A percentile compares a stretch with the other conserved stretches of the same genome.
These are phyloP conservation scores for Gadopsis marmoratus DNA, from an alignment of 2,797 vertebrate genomes.

Conservation along the genomic window DNA sequence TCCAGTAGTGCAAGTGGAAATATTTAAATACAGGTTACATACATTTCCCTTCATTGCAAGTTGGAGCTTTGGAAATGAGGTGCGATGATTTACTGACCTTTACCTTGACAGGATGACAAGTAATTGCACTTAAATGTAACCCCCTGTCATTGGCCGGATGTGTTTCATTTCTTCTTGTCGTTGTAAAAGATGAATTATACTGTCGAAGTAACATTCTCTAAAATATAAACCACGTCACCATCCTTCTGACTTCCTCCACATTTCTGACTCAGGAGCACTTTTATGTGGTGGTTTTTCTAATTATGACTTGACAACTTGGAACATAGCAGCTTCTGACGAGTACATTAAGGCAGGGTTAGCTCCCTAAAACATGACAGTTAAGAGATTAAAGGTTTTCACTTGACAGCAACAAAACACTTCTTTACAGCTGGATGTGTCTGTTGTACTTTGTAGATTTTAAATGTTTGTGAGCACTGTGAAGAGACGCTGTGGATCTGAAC, in stretches of 20 bases:
- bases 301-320: conserved; percentile 30
- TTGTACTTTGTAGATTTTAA: not conserved
- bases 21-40: not conserved
- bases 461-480: not conserved
- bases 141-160: not conserved
- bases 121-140: not conserved
- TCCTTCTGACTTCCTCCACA: conserved; percentile 1
- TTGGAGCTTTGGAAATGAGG: not conserved
- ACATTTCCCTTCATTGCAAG: not conserved
- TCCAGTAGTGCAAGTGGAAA: conserved; percentile 4
- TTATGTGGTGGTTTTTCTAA: conserved; percentile 16
- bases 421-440: not conserved
- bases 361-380: conserved; percentile 35
- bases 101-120: too few species aligned
- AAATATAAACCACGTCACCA: conserved; percentile 10
- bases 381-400: conserved; percentile 49
- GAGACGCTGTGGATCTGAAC: not conserved
- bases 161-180: conserved; percentile 4
- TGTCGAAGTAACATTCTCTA: conserved; percentile 9
- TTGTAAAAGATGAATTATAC: conserved; percentile 14
- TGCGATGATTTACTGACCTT: conserved; percentile 2
- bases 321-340: conserved; percentile 31
- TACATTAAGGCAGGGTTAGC: conserved; percentile 22
- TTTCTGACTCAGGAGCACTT: conserved; percentile 8
- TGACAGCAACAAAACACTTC: conserved; percentile 39